Evolutionary conservation across 2,888 invertebrate species (phyloP), one percentile per base, ranked within the genome.

Genomic region (Ptilodon capucinus): DNA sequence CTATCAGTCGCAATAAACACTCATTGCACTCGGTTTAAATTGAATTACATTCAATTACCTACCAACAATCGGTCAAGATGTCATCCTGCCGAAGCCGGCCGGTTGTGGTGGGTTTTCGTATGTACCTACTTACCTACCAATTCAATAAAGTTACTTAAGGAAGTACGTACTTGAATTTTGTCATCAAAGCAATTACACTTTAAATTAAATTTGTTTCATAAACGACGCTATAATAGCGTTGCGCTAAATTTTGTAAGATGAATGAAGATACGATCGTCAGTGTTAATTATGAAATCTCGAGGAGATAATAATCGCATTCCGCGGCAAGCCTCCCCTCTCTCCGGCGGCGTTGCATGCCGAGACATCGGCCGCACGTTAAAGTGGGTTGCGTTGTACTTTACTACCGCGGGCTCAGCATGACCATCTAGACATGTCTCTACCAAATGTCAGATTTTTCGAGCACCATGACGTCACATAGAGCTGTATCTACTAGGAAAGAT

Each of bases 241-340:
- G 66, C 61, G 64, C 69, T 66, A 64, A 64, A 66, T 70, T 71
- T 68, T 67, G 66, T 69, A 65, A 71, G 59, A 57, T 64, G 60
- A 65, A 63, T 65, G 63, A 64, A 64, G 65, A 65, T 67, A 63
- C 56, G 60, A 59, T 73, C 62, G 64, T 73, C 71, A 67, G 63
- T 68, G 75, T 60, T 63, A 64, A 68, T 81, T 77, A 74, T 79
- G 81, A 81, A 85, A 84, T 76, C 68, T 71, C 71, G 68, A 72
- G 69, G 69, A 76, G 76, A 76, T 78, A n/a, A 74, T 80, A 83
- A 84, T 84, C 74, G 76, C 80, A 85, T 85, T 85, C 84, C 77
- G 81, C 83, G 80, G 79, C 80, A 62, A 71, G 71, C 64, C 71
- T 65, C 77, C 76, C 72, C 81, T 71, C 69, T 71, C 68, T 59